These are phyloP conservation scores for Tupaia tana DNA, from an alignment of 2,113 vertebrate genomes.

Conservation along the genomic window DNA sequence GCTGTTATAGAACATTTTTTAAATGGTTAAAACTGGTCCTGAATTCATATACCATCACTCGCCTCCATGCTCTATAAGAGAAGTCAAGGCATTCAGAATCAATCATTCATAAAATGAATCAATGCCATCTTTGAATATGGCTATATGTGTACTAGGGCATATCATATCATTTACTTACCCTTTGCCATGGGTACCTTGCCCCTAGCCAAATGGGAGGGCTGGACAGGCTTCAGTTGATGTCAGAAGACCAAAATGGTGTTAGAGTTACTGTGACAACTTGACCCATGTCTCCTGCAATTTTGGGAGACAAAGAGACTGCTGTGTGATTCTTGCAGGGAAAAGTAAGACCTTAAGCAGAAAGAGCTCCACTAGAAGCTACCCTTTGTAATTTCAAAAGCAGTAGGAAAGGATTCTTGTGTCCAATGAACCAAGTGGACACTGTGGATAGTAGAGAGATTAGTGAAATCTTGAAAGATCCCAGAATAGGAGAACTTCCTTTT, in stretches of 20 bases:
- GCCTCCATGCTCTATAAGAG: background rate
- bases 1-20: background rate
- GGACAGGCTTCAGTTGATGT: background rate
- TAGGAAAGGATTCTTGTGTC: background rate
- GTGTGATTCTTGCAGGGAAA: background rate
- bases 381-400: background rate
- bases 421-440: background rate
- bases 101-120: background rate
- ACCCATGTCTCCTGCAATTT: background rate
- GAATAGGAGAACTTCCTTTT: background rate
- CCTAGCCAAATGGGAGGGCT: background rate
- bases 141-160: background rate
- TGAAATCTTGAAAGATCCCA: background rate
- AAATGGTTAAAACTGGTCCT: background rate
- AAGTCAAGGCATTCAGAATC: background rate
- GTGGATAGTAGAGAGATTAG: background rate
- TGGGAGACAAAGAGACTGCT: background rate
- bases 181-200: background rate
- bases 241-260: background rate
- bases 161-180: background rate
- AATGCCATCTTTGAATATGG: background rate
- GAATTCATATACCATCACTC: background rate
- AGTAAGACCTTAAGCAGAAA: background rate
- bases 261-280: background rate
- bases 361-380: background rate